Evolutionary conservation across 2,888 invertebrate species (phyloP).

Genomic region (Globia sparganii): DNA sequence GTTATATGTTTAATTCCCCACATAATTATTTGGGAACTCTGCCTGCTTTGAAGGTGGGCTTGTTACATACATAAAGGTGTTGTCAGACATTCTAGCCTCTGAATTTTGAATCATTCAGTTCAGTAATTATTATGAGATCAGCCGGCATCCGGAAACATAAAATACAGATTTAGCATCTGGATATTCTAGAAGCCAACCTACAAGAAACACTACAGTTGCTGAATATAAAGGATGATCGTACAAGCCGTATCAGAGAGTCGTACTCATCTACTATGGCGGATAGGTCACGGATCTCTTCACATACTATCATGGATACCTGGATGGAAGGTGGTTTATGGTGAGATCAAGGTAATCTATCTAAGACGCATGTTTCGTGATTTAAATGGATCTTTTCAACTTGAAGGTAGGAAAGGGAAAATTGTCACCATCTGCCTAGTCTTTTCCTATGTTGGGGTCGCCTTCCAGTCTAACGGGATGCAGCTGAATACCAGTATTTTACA

Average conservation of each 20-base stretch:
- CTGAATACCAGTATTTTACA: too few species aligned
- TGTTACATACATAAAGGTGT: neutral
- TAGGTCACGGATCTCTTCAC: conserved; percentile 43
- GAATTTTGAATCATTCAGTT: neutral
- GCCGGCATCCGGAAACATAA: neutral
- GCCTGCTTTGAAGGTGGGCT: neutral
- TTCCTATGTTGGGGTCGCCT: too few species aligned
- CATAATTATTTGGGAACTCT: neutral
- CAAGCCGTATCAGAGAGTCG: conserved; percentile 44
- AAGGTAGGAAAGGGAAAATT: neutral
- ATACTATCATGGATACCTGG: conserved; percentile 39
- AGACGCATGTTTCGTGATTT: neutral
- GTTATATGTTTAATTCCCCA: neutral
- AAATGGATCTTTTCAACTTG: neutral
- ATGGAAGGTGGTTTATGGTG: conserved; percentile 31
- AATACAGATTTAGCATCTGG: neutral
- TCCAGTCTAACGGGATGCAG: too few species aligned
- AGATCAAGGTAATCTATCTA: neutral
- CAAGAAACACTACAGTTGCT: neutral
- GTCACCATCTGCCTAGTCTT: too few species aligned
- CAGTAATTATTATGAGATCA: too few species aligned
- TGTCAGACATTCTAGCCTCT: neutral
- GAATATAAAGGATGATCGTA: conserved; percentile 44
- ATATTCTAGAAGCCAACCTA: neutral
- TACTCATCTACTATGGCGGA: conserved; percentile 45